Percentiles rank a stretch among this genome's conserved stretches.
Conservation (phyloP, 2,113 vertebrate genomes). For the Anser cygnoides region DNA sequence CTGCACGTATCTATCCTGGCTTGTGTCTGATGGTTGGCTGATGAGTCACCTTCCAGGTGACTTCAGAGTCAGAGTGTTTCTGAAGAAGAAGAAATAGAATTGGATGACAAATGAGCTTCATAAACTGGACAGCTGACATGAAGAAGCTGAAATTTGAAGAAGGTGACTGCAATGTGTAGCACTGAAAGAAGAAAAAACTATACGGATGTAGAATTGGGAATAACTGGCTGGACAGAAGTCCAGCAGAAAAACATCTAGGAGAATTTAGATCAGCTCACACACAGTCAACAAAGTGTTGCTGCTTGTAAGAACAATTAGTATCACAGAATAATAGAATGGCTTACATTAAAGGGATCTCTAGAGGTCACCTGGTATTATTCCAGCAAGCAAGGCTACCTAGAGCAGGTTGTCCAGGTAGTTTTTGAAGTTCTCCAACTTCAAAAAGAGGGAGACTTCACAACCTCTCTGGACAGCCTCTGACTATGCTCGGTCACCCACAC, state of each 20-base stretch:
- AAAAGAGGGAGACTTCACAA: too few species aligned
- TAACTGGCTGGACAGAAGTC: not conserved
- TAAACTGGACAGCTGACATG: not conserved
- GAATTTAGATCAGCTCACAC: not conserved
- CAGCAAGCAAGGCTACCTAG: too few species aligned
- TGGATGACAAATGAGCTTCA: not conserved
- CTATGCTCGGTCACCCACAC: too few species aligned
- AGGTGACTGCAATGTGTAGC: not conserved
- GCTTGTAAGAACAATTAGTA: not conserved
- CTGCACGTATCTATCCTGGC: not conserved
- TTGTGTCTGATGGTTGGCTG: not conserved
- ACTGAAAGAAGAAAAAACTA: not conserved
- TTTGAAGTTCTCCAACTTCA: too few species aligned
- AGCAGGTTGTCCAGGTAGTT: too few species aligned
- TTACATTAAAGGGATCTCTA: not conserved
- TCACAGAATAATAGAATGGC: too few species aligned
- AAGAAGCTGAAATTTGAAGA: not conserved
- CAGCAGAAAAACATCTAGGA: not conserved
- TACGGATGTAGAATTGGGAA: not conserved
- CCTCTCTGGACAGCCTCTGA: too few species aligned
- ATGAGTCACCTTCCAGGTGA: not conserved
- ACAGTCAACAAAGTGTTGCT: not conserved
- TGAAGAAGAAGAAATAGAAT: not conserved
- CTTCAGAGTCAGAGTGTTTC: not conserved
- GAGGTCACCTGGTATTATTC: too few species aligned